Percentiles rank a stretch among this genome's conserved stretches.
These are phyloP conservation scores for Macropodus opercularis DNA, from an alignment of 2,797 vertebrate species.

Conservation along the genomic window DNA sequence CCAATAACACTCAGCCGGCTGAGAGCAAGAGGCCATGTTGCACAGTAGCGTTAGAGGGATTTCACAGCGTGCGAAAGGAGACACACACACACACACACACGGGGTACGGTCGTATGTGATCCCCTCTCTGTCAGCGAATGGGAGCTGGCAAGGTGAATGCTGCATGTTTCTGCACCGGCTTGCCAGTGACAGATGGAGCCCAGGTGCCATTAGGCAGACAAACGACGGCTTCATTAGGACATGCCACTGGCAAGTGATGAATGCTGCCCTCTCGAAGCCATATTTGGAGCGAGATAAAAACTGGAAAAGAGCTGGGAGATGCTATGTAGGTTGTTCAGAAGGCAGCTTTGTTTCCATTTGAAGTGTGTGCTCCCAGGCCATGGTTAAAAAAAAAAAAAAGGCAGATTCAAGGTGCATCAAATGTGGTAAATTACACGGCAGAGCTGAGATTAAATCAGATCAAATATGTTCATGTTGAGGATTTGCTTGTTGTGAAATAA, in stretches of 20 bases:
- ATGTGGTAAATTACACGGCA: constrained; percentile 38
- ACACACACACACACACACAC: constrained; percentile 6
- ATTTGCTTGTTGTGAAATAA: constrained; percentile 16
- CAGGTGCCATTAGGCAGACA: constrained; percentile 82
- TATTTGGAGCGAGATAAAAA: constrained; percentile 69
- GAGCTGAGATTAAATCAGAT: constrained; percentile 29
- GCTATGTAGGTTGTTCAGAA: constrained; percentile 57
- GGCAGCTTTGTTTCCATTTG: constrained; percentile 46
- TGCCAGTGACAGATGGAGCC: constrained; percentile 78
- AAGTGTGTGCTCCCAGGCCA: constrained; percentile 42
- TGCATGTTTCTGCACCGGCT: constrained; percentile 53
- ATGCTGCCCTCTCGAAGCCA: constrained; percentile 67
- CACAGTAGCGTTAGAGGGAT: constrained; percentile 48
- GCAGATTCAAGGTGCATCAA: constrained; percentile 23
- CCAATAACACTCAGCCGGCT: constrained; percentile 23
- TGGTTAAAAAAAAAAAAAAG: not conserved
- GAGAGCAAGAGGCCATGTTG: constrained; percentile 46
- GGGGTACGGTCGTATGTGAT: constrained; percentile 50
- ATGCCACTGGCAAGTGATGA: constrained; percentile 76
- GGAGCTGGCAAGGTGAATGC: constrained; percentile 76
- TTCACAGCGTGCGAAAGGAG: constrained; percentile 52
- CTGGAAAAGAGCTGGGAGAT: constrained; percentile 42
- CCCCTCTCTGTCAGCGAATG: constrained; percentile 46
- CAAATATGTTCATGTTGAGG: too few species aligned
- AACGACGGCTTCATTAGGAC: constrained; percentile 80